Base-by-base conservation (phyloP, 2,113 vertebrate genomes). In the Petrocephalus zakoni region DNA sequence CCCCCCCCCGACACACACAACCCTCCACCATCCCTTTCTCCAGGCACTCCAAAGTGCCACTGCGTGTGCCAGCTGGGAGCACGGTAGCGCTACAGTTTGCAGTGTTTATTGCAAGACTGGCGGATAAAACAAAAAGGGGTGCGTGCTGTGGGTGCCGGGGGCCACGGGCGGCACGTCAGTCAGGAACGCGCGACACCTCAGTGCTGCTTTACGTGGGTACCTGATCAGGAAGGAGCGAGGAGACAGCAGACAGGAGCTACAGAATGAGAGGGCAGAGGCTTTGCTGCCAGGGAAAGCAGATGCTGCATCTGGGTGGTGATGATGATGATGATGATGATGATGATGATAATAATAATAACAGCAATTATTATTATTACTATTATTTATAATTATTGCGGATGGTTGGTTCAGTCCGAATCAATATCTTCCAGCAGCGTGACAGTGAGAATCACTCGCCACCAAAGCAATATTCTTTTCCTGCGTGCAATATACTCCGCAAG, bases 401-500 rank as follows among this genome's bases (percentile, higher is more conserved):
- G 58, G 58, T 25, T 64, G n/a, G n/a, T 47, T 85, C 83, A 13
- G 83, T 13, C 15, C 25, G 1, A 88, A 86, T 89, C 88, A 85
- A 91, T 84, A 85, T 17, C 21, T 47, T 53, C n/a, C 49, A 53
- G 22, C n/a, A 34, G 49, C 25, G 52, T 53, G 47, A 85, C 83
- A 52, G 52, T 52, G n/a, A 85, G 49, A 10, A 85, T 85, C 83
- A 85, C n/a, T 85, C n/a, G 49, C 22, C 25, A 53, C 83, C 83
- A 85, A 53, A 85, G 83, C 83, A 85, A 85, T 85, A 85, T 34
- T 53, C 58, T 85, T 82, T 47, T 82, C 78, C 78, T 82, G 19
- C 42, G 5, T 9, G 88, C 90, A 91, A 88, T 89, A 92, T 88
- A 91, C 90, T 91, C 75, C 75, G 72, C 17, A 88, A 64, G 58